These are phyloP conservation scores for honey bee (Apis mellifera) DNA, from an alignment of 1,140 invertebrate genomes.

Conservation along the genomic window DNA sequence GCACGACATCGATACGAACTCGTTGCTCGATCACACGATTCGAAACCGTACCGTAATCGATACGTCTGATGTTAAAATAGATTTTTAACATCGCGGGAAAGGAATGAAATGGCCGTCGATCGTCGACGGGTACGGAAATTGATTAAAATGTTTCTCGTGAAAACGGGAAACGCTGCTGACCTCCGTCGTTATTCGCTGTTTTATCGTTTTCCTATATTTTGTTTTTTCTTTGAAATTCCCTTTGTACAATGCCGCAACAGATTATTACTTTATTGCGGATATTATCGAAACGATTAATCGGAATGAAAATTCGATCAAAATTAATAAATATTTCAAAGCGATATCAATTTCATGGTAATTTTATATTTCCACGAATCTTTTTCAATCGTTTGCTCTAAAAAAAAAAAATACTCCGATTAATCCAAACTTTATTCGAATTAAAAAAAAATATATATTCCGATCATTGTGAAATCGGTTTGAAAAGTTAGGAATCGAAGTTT, in stretches of 20 bases:
- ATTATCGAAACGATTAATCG: background rate
- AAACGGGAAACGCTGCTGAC: background rate
- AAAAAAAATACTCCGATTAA: too few relatives aligned
- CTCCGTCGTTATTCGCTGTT: background rate
- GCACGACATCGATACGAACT: background rate
- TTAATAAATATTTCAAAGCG: background rate
- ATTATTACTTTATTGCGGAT: background rate
- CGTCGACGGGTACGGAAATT: background rate
- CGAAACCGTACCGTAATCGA: background rate
- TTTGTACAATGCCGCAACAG: too few relatives aligned
- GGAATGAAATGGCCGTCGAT: slow-evolving; percentile 5
- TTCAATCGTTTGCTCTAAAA: too few relatives aligned
- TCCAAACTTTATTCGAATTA: background rate
- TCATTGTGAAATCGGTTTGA: background rate
- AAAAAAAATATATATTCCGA: background rate
- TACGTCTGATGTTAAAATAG: slow-evolving; percentile 3
- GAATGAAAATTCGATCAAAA: background rate
- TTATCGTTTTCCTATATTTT: slow-evolving; percentile 16
- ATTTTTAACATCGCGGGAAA: background rate
- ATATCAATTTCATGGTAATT: background rate
- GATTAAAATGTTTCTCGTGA: slow-evolving; percentile 10
- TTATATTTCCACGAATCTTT: too few relatives aligned
- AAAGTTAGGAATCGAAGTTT: too few relatives aligned
- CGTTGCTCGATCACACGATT: background rate
- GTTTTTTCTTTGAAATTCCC: background rate